Percentiles rank a stretch among this genome's conserved stretches.
phyloP scores from a whole-genome alignment of 53 echinoderm and acorn worm species.

The Echinarachnius parma region DNA sequence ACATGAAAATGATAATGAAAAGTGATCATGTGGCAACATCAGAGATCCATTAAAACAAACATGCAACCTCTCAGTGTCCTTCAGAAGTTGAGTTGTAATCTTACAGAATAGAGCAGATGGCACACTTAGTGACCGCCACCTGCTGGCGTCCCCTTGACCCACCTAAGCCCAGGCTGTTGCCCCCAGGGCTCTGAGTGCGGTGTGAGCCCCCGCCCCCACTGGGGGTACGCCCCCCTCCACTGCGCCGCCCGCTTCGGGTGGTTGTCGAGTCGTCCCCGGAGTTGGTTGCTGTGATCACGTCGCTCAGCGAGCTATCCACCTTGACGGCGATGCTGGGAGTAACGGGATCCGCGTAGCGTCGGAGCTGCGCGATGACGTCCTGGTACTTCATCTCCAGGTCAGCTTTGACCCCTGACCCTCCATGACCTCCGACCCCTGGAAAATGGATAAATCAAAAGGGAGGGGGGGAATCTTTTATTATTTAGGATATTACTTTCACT shows the following conservation, averaged over 20 bases:
- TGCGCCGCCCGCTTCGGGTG: slow-evolving; percentile 1
- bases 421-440: slow-evolving; percentile 78
- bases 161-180: slow-evolving; percentile 7
- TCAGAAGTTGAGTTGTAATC: neutral
- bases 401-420: slow-evolving; percentile 70
- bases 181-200: slow-evolving; percentile 13
- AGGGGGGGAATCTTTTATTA: no score
- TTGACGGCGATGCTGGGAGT: slow-evolving; percentile 44
- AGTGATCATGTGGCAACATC: no score
- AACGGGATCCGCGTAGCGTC: slow-evolving; percentile 55
- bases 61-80: no score
- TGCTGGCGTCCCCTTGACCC: slow-evolving; percentile 36
- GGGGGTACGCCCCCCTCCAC: slow-evolving; percentile 13
- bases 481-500: no score
- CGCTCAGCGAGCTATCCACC: slow-evolving; percentile 8
- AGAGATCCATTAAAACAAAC: no score
- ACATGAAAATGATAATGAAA: no score
- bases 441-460: no score
- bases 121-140: slow-evolving; percentile 77
- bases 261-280: slow-evolving; percentile 9
- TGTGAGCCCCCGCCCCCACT: slow-evolving; percentile 8
- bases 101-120: slow-evolving; percentile 66
- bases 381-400: slow-evolving; percentile 69
- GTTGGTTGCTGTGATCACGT: slow-evolving; percentile 8
- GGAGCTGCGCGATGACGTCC: slow-evolving; percentile 62